phyloP scores from a whole-genome alignment of 2,888 invertebrate species.

The Drosophila nr. perissopoda region DNA sequence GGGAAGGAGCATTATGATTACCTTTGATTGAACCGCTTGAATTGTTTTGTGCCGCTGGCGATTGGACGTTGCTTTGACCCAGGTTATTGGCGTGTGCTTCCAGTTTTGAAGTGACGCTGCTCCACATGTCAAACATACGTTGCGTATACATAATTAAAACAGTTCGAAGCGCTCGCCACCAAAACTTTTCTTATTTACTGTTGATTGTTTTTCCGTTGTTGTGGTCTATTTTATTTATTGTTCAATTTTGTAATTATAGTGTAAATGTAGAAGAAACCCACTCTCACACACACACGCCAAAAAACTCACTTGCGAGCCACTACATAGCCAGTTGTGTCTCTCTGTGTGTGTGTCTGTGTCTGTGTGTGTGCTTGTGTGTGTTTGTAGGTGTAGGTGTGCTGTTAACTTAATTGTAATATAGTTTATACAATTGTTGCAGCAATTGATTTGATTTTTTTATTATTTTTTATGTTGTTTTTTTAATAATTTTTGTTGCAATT shows the following conservation, averaged over 20 bases:
- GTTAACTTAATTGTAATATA: slow-evolving; percentile 11
- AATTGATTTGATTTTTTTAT: not conserved
- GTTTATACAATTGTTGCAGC: slow-evolving; percentile 9
- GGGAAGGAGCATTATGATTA: slow-evolving; percentile 59
- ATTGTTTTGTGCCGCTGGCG: slow-evolving; percentile 84
- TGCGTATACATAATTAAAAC: slow-evolving; percentile 85
- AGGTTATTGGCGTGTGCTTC: slow-evolving; percentile 85
- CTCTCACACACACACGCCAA: slow-evolving; percentile 14
- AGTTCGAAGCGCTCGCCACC: slow-evolving; percentile 41
- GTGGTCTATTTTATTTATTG: not conserved
- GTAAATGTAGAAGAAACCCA: slow-evolving; percentile 5
- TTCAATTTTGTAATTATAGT: not conserved
- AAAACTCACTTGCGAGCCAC: slow-evolving; percentile 15
- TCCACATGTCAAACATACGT: slow-evolving; percentile 86
- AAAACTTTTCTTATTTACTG: slow-evolving; percentile 9
- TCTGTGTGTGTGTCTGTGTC: slow-evolving; percentile 3
- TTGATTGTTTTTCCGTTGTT: not conserved
- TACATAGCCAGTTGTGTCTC: slow-evolving; percentile 19
- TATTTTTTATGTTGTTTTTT: slow-evolving; percentile 3
- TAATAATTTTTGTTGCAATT: slow-evolving; percentile 1
- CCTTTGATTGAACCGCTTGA: slow-evolving; percentile 86
- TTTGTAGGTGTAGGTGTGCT: slow-evolving; percentile 4
- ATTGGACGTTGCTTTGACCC: slow-evolving; percentile 85
- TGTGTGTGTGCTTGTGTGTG: slow-evolving; percentile 1
- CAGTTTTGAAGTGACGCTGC: slow-evolving; percentile 85